Conservation (phyloP, 2,113 vertebrate species). For the Amazona vittata region DNA sequence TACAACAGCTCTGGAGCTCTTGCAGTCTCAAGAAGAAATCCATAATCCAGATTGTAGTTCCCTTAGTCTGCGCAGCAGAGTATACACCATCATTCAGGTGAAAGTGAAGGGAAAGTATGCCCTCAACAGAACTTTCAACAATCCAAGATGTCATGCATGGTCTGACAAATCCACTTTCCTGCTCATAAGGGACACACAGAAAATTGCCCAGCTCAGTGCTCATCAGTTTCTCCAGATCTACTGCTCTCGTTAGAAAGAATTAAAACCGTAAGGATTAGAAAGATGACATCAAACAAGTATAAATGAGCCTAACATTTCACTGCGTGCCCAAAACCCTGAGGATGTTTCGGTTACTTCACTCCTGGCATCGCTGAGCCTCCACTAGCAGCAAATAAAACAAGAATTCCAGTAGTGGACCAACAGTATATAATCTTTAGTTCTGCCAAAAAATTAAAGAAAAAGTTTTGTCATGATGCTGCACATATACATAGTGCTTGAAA, state of each 20-base stretch:
- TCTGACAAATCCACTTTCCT: background rate
- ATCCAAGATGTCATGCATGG: background rate
- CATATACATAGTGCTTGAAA: background rate
- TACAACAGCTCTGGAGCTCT: background rate
- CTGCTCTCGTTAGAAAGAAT: background rate
- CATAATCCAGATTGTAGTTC: fast-evolving
- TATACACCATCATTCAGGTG: background rate
- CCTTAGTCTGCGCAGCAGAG: background rate
- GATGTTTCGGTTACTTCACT: background rate
- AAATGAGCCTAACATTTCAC: background rate
- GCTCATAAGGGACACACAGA: background rate
- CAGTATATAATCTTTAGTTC: background rate
- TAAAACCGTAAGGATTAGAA: background rate
- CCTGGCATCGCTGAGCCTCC: background rate
- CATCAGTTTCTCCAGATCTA: background rate
- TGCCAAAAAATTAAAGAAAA: background rate
- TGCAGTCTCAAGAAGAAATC: background rate
- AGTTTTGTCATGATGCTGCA: background rate
- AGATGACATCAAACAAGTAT: background rate
- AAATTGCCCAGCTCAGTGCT: background rate
- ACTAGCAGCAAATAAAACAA: background rate
- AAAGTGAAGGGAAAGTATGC: background rate
- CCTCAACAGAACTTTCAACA: background rate
- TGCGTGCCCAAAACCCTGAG: background rate
- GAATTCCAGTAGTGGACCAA: background rate